A percentile compares a stretch with the other conserved stretches of the same genome.
phyloP scores from a whole-genome alignment of 2,888 invertebrate genomes.

The Asteroscopus sphinx region DNA sequence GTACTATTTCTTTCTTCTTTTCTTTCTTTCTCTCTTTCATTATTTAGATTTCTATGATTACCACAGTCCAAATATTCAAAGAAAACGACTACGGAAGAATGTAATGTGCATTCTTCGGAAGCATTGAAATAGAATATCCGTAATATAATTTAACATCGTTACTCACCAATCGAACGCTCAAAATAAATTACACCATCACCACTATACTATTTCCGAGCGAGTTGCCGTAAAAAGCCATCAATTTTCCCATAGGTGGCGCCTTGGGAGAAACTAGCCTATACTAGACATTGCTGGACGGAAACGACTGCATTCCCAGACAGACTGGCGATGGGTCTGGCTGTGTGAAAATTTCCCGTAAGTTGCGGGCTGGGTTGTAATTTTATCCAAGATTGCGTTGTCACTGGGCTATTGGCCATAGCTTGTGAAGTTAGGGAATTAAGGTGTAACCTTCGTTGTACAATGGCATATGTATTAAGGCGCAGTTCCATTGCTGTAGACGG shows the following conservation, averaged over 20 bases:
- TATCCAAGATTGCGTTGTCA: not conserved
- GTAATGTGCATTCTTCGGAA: not conserved
- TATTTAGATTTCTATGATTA: too few species aligned
- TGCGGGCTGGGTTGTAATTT: slow-evolving; percentile 7
- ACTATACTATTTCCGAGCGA: slow-evolving; percentile 1
- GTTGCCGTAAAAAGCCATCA: slow-evolving; percentile 49
- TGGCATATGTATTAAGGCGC: too few species aligned
- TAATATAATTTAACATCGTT: not conserved
- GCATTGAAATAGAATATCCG: too few species aligned
- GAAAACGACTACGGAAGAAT: too few species aligned
- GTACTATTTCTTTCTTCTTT: too few species aligned
- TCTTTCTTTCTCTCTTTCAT: too few species aligned
- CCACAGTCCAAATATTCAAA: too few species aligned
- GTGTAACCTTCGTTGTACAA: too few species aligned
- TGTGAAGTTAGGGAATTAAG: not conserved
- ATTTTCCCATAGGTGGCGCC: slow-evolving; percentile 61
- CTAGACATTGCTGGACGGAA: slow-evolving; percentile 48
- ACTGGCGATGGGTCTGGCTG: slow-evolving; percentile 22
- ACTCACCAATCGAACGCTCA: not conserved
- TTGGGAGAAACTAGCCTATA: slow-evolving; percentile 54
- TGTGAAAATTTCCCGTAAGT: slow-evolving; percentile 46
- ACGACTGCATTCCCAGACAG: slow-evolving; percentile 49
- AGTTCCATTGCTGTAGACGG: too few species aligned
- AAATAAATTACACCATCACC: slow-evolving; percentile 16
- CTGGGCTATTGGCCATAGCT: not conserved